Evolutionary conservation across 2,888 invertebrate genomes (phyloP), one percentile per base, ranked within the genome.

Genomic region (Xylocampa areola): DNA sequence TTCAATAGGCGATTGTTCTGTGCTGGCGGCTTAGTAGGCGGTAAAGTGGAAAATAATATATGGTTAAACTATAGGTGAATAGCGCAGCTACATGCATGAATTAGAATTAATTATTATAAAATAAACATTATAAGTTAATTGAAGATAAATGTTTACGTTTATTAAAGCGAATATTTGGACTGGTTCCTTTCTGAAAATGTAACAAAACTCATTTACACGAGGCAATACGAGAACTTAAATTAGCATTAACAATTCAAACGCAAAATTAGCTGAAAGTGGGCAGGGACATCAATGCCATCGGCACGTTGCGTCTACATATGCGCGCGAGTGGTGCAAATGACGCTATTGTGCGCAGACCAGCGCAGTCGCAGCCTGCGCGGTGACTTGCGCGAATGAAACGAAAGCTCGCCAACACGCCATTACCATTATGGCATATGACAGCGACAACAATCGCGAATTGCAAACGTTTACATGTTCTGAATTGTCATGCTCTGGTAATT

Each of bases 1-100:
- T 67, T 79, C 71, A 79, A 81, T 81, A 69, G 73, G 53, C 78
- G 71, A 81, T 81, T 81, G 79, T 81, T 80, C 68, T 45, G 36
- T 49, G 58, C 32, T 33, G 29, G 25, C 30, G 27, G 45, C 54
- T 47, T 63, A 53, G 55, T 17, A 49, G 64, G 64, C 59, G 64
- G 59, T 10, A 37, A 45, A 45, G 36, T 41, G 51, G 64, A 37
- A 62, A 52, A 63, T 68, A 63, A 49, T 52, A 51, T 63, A 57
- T 45, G 29, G 11, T 13, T 33, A 30, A 44, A 54, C 30, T 65
- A 30, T 19, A 35, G 32, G 30, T 8, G 10, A 25, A n/a, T n/a
- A n/a, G n/a, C n/a, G n/a, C n/a, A n/a, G n/a, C n/a, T n/a, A n/a
- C n/a, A n/a, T n/a, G n/a, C n/a, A n/a, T n/a, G n/a, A n/a, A n/a